phyloP scores from a whole-genome alignment of 2,888 invertebrate species.

The Stenurella melanura region DNA sequence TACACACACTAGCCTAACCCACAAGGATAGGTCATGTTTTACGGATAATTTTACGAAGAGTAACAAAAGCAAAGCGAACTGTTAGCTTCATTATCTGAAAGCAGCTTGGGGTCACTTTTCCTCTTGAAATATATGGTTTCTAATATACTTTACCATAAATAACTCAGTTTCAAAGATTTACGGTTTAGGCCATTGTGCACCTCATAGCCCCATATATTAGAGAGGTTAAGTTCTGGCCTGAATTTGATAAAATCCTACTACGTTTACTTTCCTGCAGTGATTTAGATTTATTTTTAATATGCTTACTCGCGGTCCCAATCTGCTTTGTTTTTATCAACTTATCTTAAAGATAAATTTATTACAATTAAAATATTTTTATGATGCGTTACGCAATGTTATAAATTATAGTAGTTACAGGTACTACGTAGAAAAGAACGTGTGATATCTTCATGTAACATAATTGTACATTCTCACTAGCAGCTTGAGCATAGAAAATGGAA shows the following conservation, averaged over 20 bases:
- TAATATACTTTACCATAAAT: too few relatives aligned
- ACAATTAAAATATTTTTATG: slow-evolving; percentile 31
- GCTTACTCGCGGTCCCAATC: neutral
- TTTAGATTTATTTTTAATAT: neutral
- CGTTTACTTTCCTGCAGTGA: neutral
- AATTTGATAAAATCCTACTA: neutral
- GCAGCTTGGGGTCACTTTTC: too few relatives aligned
- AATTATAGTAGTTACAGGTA: neutral
- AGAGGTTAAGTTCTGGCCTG: neutral
- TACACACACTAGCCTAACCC: too few relatives aligned
- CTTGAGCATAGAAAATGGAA: neutral
- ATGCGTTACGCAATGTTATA: slow-evolving; percentile 32
- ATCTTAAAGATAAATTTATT: slow-evolving; percentile 38
- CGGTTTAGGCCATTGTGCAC: too few relatives aligned
- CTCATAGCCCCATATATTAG: too few relatives aligned
- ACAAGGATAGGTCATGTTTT: too few relatives aligned
- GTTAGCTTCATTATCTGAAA: too few relatives aligned
- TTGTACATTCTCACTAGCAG: slow-evolving; percentile 18
- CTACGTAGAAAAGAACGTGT: slow-evolving; percentile 24
- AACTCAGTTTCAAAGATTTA: too few relatives aligned
- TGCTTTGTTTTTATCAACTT: slow-evolving; percentile 31
- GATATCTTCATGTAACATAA: slow-evolving; percentile 10
- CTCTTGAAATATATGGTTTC: too few relatives aligned
- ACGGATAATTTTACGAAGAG: too few relatives aligned
- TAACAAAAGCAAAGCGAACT: too few relatives aligned